Conservation (phyloP, 2,113 vertebrate genomes). For the Nothocercus nigrocapillus region DNA sequence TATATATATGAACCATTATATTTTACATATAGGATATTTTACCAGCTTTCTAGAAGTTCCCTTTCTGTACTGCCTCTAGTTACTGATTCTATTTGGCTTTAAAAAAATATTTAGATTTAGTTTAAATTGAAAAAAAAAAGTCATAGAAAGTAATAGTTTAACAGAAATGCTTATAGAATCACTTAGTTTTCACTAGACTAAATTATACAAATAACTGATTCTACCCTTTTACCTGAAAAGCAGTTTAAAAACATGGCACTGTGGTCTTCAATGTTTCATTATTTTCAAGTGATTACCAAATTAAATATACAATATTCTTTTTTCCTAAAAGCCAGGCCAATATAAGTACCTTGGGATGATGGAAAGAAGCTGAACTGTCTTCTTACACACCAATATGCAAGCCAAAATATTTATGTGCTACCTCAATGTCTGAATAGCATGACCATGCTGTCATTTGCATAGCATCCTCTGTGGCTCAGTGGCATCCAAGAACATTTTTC, state of each 20-base stretch:
- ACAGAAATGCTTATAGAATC: neutral
- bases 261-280: neutral
- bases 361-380: neutral
- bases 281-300: neutral
- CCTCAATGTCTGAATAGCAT: neutral
- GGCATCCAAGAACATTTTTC: conserved; percentile 13
- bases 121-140: neutral
- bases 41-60: neutral
- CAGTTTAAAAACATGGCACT: neutral
- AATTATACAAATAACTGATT: neutral
- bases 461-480: neutral
- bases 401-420: neutral
- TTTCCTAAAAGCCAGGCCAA: neutral
- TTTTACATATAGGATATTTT: neutral
- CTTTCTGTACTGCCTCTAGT: neutral
- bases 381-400: neutral
- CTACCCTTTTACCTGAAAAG: neutral
- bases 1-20: neutral
- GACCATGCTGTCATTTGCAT: neutral
- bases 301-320: neutral
- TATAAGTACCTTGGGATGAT: neutral
- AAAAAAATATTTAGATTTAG: neutral
- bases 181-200: neutral
- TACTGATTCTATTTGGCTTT: neutral
- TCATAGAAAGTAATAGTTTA: neutral